Base-by-base conservation (phyloP, 2,113 vertebrate genomes). In the Anthoscopus minutus region DNA sequence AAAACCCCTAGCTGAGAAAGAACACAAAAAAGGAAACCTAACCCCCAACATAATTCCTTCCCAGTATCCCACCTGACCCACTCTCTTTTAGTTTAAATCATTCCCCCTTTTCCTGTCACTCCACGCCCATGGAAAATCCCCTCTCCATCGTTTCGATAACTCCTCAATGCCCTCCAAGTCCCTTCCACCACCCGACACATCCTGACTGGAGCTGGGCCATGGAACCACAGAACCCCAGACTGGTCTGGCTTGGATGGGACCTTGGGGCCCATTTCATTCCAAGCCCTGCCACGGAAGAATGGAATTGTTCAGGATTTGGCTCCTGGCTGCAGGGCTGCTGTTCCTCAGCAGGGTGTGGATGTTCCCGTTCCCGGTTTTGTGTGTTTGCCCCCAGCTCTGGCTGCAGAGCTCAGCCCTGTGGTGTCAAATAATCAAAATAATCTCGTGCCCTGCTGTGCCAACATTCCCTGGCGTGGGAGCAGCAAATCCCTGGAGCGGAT, bases 121-220 rank as follows among this genome's bases (percentile, higher is more conserved):
- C 60, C 20, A 40, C 3, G 3, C 8, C 44, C 28, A 25, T 4
- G 7, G 10, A 77, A 50, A 61, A 40, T 33, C 37, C 61, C 25
- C 33, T 45, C 33, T 54, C 48, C 50, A 9, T 35, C 11, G 7
- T 31, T 65, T 44, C 37, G 9, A 4, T 24, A 5, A 30, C 11
- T 44, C 33, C 40, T 44, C 15, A 7, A 10, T 3, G 7, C 48
- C 15, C 40, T 17, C 51, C 20, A 6, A 0, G 3, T 57, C 27
- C 30, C 42, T 9, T 15, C 42, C 17, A 5, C 11, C 10, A 3
- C 16, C 10, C 0, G 0, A 4, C 2, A 0, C 21, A 1, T 42
- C 28, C 0, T 2, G 3, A 6, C 54, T 20, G 17, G 13, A 50
- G 47, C 31, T 9, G 37, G 37, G 58, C 45, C 5, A 9, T 6